Evolutionary conservation across 2,797 vertebrate species (phyloP).

Genomic region (Gymnothorax reevesii): DNA sequence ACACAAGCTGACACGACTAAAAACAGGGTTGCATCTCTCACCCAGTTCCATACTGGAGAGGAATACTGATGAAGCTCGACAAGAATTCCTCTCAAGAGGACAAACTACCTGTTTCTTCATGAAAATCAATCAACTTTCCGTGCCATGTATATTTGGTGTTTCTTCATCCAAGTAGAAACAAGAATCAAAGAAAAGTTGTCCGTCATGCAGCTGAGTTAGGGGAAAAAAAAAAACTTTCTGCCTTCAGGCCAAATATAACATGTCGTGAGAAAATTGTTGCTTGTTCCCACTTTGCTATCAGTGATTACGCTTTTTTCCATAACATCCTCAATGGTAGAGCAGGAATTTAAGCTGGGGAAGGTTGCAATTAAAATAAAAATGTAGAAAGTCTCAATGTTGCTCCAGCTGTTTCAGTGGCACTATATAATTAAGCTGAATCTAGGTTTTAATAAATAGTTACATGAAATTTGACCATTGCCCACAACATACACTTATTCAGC

Average conservation of each 20-base stretch:
- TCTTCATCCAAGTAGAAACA: slow-evolving; percentile 14
- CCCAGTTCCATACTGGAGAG: background rate
- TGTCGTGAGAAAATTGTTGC: slow-evolving; percentile 39
- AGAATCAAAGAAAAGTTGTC: background rate
- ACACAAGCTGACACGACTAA: background rate
- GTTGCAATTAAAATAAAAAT: slow-evolving; percentile 52
- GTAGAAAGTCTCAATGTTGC: slow-evolving; percentile 33
- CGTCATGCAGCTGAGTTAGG: background rate
- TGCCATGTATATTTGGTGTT: background rate
- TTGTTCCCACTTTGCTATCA: slow-evolving; percentile 49
- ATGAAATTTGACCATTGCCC: slow-evolving; percentile 1
- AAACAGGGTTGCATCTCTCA: background rate
- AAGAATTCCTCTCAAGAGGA: background rate
- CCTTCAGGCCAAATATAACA: background rate
- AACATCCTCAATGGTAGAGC: slow-evolving; percentile 27
- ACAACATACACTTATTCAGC: background rate
- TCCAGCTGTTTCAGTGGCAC: slow-evolving; percentile 22
- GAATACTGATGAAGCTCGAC: background rate
- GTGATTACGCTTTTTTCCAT: slow-evolving; percentile 49
- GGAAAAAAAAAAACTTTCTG: background rate
- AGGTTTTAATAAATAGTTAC: slow-evolving; percentile 11
- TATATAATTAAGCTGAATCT: slow-evolving; percentile 18
- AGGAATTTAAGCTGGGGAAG: background rate
- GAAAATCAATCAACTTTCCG: background rate
- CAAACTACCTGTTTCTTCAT: background rate